phyloP scores from a whole-genome alignment of 2,888 invertebrate genomes.

The Eupithecia pulchellata region DNA sequence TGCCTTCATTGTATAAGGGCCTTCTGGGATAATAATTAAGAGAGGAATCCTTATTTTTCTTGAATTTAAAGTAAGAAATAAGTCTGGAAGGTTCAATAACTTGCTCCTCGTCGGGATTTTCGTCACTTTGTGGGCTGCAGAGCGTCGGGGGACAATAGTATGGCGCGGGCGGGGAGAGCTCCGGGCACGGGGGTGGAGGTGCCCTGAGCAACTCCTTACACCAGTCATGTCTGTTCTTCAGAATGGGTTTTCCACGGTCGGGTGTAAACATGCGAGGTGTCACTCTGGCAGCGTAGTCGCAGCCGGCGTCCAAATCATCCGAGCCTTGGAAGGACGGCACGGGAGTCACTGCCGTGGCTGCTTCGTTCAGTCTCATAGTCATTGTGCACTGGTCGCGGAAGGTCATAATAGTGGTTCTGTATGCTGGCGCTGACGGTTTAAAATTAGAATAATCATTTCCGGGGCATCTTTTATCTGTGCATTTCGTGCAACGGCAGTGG shows the following conservation, averaged over 20 bases:
- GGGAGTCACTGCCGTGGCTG: slow-evolving; percentile 51
- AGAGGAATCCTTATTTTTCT: slow-evolving; percentile 29
- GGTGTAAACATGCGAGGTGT: slow-evolving; percentile 23
- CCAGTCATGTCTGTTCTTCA: not conserved
- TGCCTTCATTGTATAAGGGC: slow-evolving; percentile 70
- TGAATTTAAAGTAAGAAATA: slow-evolving; percentile 42
- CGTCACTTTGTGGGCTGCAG: not conserved
- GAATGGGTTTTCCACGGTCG: not conserved
- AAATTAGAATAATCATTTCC: not conserved
- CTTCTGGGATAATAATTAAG: slow-evolving; percentile 44
- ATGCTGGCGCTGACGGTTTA: slow-evolving; percentile 20
- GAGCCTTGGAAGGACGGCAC: slow-evolving; percentile 38
- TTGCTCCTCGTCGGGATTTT: not conserved
- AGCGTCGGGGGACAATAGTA: not conserved
- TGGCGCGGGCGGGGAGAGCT: not conserved
- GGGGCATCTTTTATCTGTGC: not conserved
- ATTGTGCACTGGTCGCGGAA: slow-evolving; percentile 65
- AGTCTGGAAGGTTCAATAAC: not conserved
- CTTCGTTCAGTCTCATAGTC: slow-evolving; percentile 63
- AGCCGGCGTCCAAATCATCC: slow-evolving; percentile 42
- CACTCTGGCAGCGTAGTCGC: slow-evolving; percentile 46
- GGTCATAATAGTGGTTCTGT: slow-evolving; percentile 62
- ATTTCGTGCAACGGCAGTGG: slow-evolving; percentile 13
- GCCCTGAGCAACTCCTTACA: not conserved
- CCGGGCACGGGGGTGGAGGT: not conserved